Percentiles rank a stretch among this genome's conserved stretches.
These are phyloP conservation scores for Zaprionus ghesquierei DNA, from an alignment of 1,140 invertebrate genomes.

Conservation along the genomic window DNA sequence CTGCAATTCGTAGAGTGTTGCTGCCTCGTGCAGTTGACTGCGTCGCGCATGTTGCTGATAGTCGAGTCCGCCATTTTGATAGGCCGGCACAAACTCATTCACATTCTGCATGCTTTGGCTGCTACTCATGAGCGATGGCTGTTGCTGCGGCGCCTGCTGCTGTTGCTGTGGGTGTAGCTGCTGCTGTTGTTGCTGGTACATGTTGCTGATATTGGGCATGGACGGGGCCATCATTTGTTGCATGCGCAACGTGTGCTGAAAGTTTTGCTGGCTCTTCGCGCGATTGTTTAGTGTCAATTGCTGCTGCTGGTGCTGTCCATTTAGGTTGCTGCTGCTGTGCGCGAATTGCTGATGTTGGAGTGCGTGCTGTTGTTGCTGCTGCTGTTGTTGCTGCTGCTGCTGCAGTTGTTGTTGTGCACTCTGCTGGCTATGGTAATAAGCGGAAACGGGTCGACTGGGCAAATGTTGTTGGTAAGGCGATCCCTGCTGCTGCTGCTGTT, in stretches of 20 bases:
- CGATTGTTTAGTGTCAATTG: conserved; percentile 74
- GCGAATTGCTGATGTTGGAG: conserved; percentile 67
- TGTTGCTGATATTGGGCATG: conserved; percentile 82
- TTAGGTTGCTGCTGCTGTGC: conserved; percentile 64
- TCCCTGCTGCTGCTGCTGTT: conserved; percentile 53
- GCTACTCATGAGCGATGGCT: conserved; percentile 50
- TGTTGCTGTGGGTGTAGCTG: conserved; percentile 35
- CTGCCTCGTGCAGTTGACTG: conserved; percentile 64
- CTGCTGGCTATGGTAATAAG: conserved; percentile 76
- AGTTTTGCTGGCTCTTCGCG: conserved; percentile 70
- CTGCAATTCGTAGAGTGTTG: conserved; percentile 67
- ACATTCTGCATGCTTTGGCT: conserved; percentile 83
- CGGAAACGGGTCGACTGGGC: conserved; percentile 72
- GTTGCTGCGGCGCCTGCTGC: conserved; percentile 44
- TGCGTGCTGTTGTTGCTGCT: conserved; percentile 62
- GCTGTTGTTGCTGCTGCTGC: conserved; percentile 47
- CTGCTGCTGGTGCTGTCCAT: conserved; percentile 58
- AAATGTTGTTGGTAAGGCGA: conserved; percentile 47
- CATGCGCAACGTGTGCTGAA: conserved; percentile 77
- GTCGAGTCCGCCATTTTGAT: conserved; percentile 67
- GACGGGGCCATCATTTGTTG: conserved; percentile 82
- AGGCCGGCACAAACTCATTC: conserved; percentile 55
- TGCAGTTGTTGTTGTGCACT: conserved; percentile 60
- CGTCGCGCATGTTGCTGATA: conserved; percentile 68
- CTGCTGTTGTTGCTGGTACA: conserved; percentile 73